Evolutionary conservation across 2,888 invertebrate species (phyloP).

Genomic region (Athalia rosae): DNA sequence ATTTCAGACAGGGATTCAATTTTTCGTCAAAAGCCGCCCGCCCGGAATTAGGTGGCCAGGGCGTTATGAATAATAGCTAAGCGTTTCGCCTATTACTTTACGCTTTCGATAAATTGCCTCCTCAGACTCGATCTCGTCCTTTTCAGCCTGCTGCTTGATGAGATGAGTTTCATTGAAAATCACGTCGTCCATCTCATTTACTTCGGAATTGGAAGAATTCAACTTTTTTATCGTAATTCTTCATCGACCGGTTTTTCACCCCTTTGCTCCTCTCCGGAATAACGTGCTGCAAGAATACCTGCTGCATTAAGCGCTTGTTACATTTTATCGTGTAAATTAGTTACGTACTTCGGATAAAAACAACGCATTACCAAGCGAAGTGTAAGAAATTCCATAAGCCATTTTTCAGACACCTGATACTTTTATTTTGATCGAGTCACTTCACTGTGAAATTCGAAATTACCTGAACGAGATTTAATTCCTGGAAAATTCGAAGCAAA

Average conservation of each 20-base stretch:
- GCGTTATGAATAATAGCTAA: conserved; percentile 55
- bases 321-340: conserved; percentile 8
- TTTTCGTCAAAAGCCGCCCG: conserved; percentile 46
- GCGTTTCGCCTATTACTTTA: conserved; percentile 43
- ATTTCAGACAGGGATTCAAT: conserved; percentile 45
- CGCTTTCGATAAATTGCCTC: conserved; percentile 33
- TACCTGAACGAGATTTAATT: too few species aligned
- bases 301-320: not conserved
- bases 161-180: conserved; percentile 39
- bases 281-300: not conserved
- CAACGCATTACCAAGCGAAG: conserved; percentile 21
- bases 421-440: too few species aligned
- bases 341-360: conserved; percentile 12
- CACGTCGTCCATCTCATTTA: conserved; percentile 14
- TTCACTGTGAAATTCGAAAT: too few species aligned
- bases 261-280: not conserved
- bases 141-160: not conserved
- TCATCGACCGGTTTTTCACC: not conserved
- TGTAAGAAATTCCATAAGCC: conserved; percentile 26
- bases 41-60: conserved; percentile 43
- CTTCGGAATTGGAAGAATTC: conserved; percentile 23
- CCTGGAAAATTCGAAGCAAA: too few species aligned
- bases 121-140: not conserved
- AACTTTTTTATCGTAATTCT: conserved; percentile 5
- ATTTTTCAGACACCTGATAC: not conserved